Percentiles rank a stretch among this genome's conserved stretches.
Conservation (phyloP, 2,797 vertebrate species). For the Valencia hispanica region DNA sequence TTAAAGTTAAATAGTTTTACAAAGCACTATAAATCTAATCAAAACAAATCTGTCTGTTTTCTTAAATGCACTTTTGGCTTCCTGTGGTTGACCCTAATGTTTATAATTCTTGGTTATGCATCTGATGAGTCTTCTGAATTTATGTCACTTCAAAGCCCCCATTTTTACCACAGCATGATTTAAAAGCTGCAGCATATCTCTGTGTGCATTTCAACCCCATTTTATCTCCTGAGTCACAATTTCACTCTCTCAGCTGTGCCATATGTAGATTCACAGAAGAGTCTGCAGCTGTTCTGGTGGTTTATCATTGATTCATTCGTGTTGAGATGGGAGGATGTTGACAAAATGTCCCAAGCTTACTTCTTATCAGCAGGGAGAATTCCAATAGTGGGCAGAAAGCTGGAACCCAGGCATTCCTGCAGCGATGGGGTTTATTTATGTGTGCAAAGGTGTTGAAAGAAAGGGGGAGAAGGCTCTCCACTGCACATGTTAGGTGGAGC, state of each 20-base stretch:
- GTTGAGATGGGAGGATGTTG: conserved; percentile 55
- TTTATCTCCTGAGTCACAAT: conserved; percentile 52
- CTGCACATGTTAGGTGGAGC: conserved; percentile 73
- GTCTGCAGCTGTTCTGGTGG: conserved; percentile 64
- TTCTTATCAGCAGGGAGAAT: conserved; percentile 71
- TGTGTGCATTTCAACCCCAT: conserved; percentile 41
- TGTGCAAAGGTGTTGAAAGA: conserved; percentile 76
- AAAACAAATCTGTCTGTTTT: conserved; percentile 25
- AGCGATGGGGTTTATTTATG: conserved; percentile 78
- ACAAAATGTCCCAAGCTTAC: conserved; percentile 52
- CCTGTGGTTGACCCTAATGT: conserved; percentile 6
- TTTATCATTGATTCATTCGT: conserved; percentile 48
- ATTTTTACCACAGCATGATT: conserved; percentile 41
- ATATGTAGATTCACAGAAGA: conserved; percentile 21
- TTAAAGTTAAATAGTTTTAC: background rate
- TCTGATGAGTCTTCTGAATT: conserved; percentile 21
- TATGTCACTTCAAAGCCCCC: conserved; percentile 30
- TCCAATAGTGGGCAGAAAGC: conserved; percentile 57
- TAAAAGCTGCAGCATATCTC: conserved; percentile 32
- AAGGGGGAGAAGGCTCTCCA: conserved; percentile 59
- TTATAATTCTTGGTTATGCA: conserved; percentile 22
- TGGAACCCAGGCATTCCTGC: conserved; percentile 70
- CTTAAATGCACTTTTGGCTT: conserved; percentile 6
- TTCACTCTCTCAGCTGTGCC: conserved; percentile 42
- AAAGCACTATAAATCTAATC: background rate